These are phyloP conservation scores for Prionace glauca DNA, from an alignment of 2,797 vertebrate genomes.

Conservation along the genomic window DNA sequence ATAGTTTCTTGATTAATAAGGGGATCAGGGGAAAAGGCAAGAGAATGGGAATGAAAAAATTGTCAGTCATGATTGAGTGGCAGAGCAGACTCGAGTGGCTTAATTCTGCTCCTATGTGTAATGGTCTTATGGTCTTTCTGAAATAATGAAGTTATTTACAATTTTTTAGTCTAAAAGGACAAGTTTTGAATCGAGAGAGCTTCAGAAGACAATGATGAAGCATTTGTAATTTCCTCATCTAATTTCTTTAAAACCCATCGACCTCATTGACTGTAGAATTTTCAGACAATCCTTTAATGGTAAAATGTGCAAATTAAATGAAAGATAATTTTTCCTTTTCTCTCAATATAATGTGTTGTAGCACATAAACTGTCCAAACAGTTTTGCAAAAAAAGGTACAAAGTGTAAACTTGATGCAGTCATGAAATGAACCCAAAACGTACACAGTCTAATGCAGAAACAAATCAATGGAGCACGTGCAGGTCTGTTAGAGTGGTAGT, in stretches of 20 bases:
- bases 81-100: too few species aligned
- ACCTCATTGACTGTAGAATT: not conserved
- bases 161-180: not conserved
- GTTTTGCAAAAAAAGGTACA: not conserved
- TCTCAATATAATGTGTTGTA: not conserved
- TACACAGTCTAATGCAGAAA: not conserved
- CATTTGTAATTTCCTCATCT: not conserved
- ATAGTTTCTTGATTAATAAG: too few species aligned
- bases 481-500: not conserved
- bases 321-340: not conserved
- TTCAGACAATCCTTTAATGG: not conserved
- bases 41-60: too few species aligned
- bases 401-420: not conserved
- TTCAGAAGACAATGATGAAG: not conserved
- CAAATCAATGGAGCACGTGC: not conserved
- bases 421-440: not conserved
- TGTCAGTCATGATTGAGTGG: too few species aligned
- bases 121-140: not conserved
- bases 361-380: not conserved
- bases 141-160: not conserved
- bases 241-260: not conserved
- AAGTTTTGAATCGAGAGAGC: not conserved
- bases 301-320: not conserved
- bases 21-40: too few species aligned
- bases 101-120: too few species aligned